Evolutionary conservation across 2,888 invertebrate species (phyloP).

Genomic region (Drymonia ruficornis): DNA sequence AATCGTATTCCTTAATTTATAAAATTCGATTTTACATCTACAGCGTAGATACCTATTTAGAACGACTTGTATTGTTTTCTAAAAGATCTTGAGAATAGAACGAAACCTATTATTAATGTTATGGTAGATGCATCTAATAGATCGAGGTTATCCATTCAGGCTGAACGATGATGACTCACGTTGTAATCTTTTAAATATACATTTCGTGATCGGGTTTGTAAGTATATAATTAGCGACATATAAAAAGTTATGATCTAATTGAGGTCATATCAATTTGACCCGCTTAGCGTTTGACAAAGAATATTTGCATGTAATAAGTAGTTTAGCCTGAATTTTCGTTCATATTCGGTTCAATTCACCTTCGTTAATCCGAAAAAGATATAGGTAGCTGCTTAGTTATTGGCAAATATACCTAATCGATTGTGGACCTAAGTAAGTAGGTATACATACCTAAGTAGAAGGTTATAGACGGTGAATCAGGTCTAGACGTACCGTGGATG

Average conservation of each 20-base stretch:
- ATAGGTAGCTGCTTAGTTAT: neutral
- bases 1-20: neutral
- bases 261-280: conserved; percentile 15
- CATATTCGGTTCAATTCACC: neutral
- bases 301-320: conserved; percentile 7
- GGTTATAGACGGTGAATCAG: neutral
- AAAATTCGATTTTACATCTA: neutral
- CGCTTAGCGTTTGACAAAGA: conserved; percentile 13
- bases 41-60: neutral
- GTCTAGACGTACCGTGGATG: neutral
- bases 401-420: conserved; percentile 2
- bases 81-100: neutral
- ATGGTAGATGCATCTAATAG: conserved; percentile 1
- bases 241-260: conserved; percentile 10
- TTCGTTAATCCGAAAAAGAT: conserved; percentile 2
- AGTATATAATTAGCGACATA: neutral
- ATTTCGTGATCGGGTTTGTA: conserved; percentile 6
- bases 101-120: neutral
- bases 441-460: no score
- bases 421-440: no score
- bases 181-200: conserved; percentile 1
- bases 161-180: conserved; percentile 3
- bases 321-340: neutral
- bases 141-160: conserved; percentile 7
- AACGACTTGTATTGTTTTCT: neutral